phyloP scores from a whole-genome alignment of 1,140 invertebrate species.

The Aphidius gifuensis region DNA sequence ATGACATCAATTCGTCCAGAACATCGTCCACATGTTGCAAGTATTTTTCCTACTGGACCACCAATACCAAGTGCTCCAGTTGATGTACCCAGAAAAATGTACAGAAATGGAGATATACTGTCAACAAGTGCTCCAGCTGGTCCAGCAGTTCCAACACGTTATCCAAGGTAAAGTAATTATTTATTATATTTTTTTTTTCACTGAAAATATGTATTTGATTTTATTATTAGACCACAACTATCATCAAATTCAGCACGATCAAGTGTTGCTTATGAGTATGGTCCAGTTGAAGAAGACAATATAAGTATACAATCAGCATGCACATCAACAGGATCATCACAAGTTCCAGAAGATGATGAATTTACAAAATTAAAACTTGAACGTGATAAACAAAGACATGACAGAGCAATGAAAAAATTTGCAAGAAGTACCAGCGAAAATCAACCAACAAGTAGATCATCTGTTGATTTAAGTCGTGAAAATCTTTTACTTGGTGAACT shows the following conservation, averaged over 20 bases:
- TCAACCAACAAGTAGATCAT: conserved; percentile 14
- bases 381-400: conserved; percentile 52
- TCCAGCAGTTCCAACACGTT: background rate
- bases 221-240: conserved; percentile 24
- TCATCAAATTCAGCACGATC: conserved; percentile 31
- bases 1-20: conserved; percentile 67
- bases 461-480: conserved; percentile 34
- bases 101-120: conserved; percentile 58
- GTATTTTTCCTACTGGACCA: conserved; percentile 48
- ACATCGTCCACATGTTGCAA: conserved; percentile 52
- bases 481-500: conserved; percentile 37
- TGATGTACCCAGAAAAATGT: conserved; percentile 43
- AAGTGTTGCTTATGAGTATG: conserved; percentile 30
- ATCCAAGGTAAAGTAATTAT: background rate
- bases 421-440: conserved; percentile 51
- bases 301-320: conserved; percentile 31
- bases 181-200: too few relatives aligned
- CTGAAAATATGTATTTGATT: too few relatives aligned
- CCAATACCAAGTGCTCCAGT: conserved; percentile 47
- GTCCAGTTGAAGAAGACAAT: conserved; percentile 26
- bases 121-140: conserved; percentile 42
- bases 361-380: conserved; percentile 56
- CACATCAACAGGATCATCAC: conserved; percentile 17
- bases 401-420: conserved; percentile 52
- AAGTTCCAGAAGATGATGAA: conserved; percentile 44